Conservation (phyloP, 1,140 invertebrate genomes). For the Charaxes varanes region DNA sequence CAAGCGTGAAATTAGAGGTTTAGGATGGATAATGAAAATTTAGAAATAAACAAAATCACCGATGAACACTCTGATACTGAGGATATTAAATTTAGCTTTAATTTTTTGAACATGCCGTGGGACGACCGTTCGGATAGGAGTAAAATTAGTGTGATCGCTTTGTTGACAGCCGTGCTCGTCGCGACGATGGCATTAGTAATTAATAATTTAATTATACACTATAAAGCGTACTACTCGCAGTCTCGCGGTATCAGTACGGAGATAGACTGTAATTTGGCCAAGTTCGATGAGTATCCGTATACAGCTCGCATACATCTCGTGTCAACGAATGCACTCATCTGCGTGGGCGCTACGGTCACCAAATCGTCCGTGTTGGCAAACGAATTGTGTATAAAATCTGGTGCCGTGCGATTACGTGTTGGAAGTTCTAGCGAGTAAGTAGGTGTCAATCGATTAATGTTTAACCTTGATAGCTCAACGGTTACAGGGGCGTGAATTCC, state of each 20-base stretch:
- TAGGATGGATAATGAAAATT: conserved; percentile 31
- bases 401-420: conserved; percentile 37
- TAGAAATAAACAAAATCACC: conserved; percentile 34
- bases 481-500: no score
- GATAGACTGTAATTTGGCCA: conserved; percentile 43
- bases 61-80: conserved; percentile 23
- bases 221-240: conserved; percentile 24
- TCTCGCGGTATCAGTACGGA: conserved; percentile 17
- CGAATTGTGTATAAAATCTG: conserved; percentile 42
- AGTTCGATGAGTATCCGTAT: conserved; percentile 40
- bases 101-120: conserved; percentile 55
- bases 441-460: no score
- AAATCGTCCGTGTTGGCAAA: conserved; percentile 37
- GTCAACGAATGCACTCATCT: conserved; percentile 42
- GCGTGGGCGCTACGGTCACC: conserved; percentile 48
- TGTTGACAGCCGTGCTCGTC: conserved; percentile 41
- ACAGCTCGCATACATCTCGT: conserved; percentile 50
- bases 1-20: conserved; percentile 2
- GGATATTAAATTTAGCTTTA: conserved; percentile 35
- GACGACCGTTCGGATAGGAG: conserved; percentile 47
- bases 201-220: conserved; percentile 47
- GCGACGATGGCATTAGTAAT: conserved; percentile 36
- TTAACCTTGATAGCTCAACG: no score
- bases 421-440: conserved; percentile 48
- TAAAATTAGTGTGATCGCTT: conserved; percentile 39